Evolutionary conservation across 2,888 invertebrate species (phyloP).

Genomic region (Scaptomyza polygonia): DNA sequence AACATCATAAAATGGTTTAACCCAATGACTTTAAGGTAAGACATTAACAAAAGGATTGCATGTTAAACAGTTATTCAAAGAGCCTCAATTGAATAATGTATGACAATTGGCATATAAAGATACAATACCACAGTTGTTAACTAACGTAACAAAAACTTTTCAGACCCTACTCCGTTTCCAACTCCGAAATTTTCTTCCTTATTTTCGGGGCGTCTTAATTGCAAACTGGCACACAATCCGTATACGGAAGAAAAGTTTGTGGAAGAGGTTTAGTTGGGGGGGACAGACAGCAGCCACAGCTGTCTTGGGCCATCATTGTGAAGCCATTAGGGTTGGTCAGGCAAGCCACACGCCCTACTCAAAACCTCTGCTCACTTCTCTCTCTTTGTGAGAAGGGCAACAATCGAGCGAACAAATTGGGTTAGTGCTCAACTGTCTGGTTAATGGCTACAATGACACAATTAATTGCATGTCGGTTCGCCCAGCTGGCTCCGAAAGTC

Average conservation of each 20-base stretch:
- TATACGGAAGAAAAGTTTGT: slow-evolving; percentile 18
- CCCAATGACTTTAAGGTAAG: slow-evolving; percentile 28
- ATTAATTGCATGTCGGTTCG: slow-evolving; percentile 71
- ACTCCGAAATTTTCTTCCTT: slow-evolving; percentile 42
- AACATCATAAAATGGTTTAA: slow-evolving; percentile 2
- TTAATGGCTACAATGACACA: slow-evolving; percentile 79
- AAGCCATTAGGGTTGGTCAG: slow-evolving; percentile 72
- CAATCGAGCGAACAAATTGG: slow-evolving; percentile 78
- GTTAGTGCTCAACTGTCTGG: slow-evolving; percentile 80
- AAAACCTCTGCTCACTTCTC: not conserved
- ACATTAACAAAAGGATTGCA: slow-evolving; percentile 56
- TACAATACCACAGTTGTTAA: slow-evolving; percentile 45
- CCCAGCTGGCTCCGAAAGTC: slow-evolving; percentile 50
- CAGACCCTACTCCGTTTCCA: not conserved
- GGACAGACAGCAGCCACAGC: slow-evolving; percentile 40
- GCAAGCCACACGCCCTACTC: slow-evolving; percentile 19
- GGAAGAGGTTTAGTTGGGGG: slow-evolving; percentile 15
- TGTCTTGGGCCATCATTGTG: slow-evolving; percentile 38
- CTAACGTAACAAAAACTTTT: slow-evolving; percentile 38
- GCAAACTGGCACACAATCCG: slow-evolving; percentile 62
- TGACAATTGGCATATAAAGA: slow-evolving; percentile 70
- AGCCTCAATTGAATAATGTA: slow-evolving; percentile 62
- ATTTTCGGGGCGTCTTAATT: slow-evolving; percentile 70
- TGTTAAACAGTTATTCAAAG: slow-evolving; percentile 19
- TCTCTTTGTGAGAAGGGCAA: slow-evolving; percentile 16